Evolutionary conservation across 2,113 vertebrate species (phyloP).

Genomic region (Vireo altiloquus): DNA sequence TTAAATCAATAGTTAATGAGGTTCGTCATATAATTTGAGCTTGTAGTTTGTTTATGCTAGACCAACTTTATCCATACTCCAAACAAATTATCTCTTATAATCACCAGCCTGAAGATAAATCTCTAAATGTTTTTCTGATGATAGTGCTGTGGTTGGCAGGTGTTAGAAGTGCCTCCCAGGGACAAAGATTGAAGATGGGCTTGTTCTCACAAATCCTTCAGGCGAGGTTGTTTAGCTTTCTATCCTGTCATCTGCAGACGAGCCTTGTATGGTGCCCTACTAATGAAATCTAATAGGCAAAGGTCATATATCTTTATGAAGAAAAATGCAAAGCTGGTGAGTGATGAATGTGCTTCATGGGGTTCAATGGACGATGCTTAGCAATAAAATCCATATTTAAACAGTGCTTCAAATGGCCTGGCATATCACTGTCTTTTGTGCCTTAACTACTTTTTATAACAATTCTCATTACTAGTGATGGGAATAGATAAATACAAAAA

Average conservation of each 20-base stretch:
- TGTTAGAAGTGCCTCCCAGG: slow-evolving; percentile 98
- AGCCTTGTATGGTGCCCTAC: slow-evolving; percentile 82
- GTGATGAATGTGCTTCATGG: slow-evolving; percentile 78
- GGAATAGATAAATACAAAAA: slow-evolving; percentile 41
- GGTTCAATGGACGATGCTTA: slow-evolving; percentile 72
- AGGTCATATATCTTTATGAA: slow-evolving; percentile 86
- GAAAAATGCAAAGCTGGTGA: slow-evolving; percentile 77
- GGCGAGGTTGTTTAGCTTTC: slow-evolving; percentile 83
- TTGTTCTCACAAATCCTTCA: slow-evolving; percentile 80
- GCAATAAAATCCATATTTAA: slow-evolving; percentile 72
- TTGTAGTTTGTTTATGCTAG: slow-evolving; percentile 99
- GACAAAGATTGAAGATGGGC: slow-evolving; percentile 97
- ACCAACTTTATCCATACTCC: slow-evolving; percentile 97
- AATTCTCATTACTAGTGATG: slow-evolving; percentile 21
- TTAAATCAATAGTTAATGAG: slow-evolving; percentile 92
- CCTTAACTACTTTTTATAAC: slow-evolving; percentile 16
- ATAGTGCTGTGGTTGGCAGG: slow-evolving; percentile 97
- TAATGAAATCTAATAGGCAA: slow-evolving; percentile 87
- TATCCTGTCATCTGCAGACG: slow-evolving; percentile 76
- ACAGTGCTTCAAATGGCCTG: slow-evolving; percentile 54
- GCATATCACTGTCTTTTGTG: slow-evolving; percentile 43
- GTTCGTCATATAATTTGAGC: slow-evolving; percentile 91
- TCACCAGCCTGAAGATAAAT: slow-evolving; percentile 99
- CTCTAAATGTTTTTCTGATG: slow-evolving; percentile 99
- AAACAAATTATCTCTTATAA: slow-evolving; percentile 99